Conservation (phyloP, 2,888 invertebrate species). For the Teleogryllus oceanicus region DNA sequence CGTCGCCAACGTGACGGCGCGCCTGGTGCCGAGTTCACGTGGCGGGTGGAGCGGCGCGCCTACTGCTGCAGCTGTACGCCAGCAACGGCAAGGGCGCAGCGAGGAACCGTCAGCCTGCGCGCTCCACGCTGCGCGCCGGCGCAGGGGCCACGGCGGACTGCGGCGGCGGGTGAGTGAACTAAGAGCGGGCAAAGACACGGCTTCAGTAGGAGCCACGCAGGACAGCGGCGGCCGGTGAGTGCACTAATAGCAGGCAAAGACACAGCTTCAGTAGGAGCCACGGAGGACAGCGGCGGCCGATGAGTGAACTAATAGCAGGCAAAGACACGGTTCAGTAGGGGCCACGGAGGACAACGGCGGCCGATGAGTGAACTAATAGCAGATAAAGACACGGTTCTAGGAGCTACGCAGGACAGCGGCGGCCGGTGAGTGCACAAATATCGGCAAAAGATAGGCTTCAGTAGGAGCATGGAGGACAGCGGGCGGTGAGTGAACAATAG, state of each 20-base stretch:
- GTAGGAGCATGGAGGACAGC: too few species aligned
- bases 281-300: constrained; percentile 43
- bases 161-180: not conserved
- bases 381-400: constrained; percentile 37
- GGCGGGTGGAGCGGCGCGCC: constrained; percentile 52
- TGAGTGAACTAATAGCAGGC: not conserved
- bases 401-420: constrained; percentile 47
- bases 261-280: constrained; percentile 45
- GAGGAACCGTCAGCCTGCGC: constrained; percentile 47
- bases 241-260: too few species aligned
- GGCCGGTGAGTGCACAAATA: not conserved
- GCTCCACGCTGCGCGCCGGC: constrained; percentile 51
- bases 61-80: constrained; percentile 52
- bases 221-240: too few species aligned
- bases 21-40: constrained; percentile 50
- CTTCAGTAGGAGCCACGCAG: too few species aligned
- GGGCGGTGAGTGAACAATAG: too few species aligned
- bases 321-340: too few species aligned
- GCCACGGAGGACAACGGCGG: too few species aligned
- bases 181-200: too few species aligned
- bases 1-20: constrained; percentile 48
- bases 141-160: constrained; percentile 49
- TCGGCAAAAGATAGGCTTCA: too few species aligned
- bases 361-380: too few species aligned
- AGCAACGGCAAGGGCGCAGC: constrained; percentile 56